These are phyloP conservation scores for Globia sparganii DNA, from an alignment of 2,888 invertebrate genomes.

Conservation along the genomic window DNA sequence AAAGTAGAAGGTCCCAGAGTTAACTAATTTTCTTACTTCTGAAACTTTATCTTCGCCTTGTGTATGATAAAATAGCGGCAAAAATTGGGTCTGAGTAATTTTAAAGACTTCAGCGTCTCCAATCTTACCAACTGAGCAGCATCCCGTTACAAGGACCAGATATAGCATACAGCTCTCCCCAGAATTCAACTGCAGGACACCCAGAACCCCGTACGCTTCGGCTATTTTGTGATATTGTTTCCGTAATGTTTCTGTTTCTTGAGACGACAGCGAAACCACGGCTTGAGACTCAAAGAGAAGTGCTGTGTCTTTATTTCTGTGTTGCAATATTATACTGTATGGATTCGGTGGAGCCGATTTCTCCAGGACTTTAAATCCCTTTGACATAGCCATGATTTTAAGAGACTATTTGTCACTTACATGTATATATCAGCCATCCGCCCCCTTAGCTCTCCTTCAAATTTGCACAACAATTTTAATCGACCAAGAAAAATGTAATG, in stretches of 20 bases:
- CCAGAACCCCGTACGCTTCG: constrained; percentile 99
- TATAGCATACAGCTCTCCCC: constrained; percentile 96
- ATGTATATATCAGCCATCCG: constrained; percentile 77
- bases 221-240: constrained; percentile 97
- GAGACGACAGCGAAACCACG: constrained; percentile 95
- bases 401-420: constrained; percentile 65
- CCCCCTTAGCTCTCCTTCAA: constrained; percentile 73
- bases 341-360: constrained; percentile 96
- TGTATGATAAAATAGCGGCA: constrained; percentile 94
- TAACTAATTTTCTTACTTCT: constrained; percentile 95
- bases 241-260: constrained; percentile 97
- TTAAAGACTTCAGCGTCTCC: constrained; percentile 98
- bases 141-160: constrained; percentile 98
- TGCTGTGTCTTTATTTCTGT: constrained; percentile 95
- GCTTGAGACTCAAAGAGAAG: constrained; percentile 98
- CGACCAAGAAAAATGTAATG: constrained; percentile 58
- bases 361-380: constrained; percentile 97
- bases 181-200: constrained; percentile 96
- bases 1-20: constrained; percentile 99
- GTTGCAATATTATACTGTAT: constrained; percentile 97
- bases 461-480: constrained; percentile 62
- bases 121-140: constrained; percentile 98
- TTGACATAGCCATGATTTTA: constrained; percentile 96
- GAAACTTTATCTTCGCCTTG: constrained; percentile 91
- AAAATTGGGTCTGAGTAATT: constrained; percentile 97